phyloP scores from a whole-genome alignment of 2,113 vertebrate genomes.

The Rattus rattus region DNA sequence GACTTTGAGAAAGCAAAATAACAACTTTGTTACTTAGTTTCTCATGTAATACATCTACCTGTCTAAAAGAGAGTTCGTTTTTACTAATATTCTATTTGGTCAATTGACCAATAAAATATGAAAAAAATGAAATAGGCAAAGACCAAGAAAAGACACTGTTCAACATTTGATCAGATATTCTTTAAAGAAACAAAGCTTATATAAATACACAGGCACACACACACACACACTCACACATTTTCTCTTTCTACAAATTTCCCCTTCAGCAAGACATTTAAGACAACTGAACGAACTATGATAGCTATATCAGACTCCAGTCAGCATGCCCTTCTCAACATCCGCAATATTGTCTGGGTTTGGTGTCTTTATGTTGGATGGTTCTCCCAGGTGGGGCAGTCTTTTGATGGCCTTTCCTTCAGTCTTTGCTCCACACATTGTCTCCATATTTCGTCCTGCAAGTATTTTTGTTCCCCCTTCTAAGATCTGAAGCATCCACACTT shows the following conservation, averaged over 20 bases:
- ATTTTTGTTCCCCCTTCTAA: no score
- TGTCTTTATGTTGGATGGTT: no score
- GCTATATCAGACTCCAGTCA: no score
- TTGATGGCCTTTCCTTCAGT: no score
- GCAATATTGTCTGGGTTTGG: no score
- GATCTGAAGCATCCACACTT: no score
- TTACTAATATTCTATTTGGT: background rate
- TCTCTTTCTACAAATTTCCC: background rate
- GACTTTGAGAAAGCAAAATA: background rate
- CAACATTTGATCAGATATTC: background rate
- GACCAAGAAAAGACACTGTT: background rate
- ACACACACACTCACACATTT: background rate
- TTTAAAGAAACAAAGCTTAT: background rate
- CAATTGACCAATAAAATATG: background rate
- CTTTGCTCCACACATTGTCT: no score
- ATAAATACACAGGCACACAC: background rate
- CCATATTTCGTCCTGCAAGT: no score
- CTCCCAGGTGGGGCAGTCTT: no score
- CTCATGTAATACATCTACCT: background rate
- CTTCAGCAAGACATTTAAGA: background rate
- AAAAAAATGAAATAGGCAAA: background rate
- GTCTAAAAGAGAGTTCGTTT: background rate
- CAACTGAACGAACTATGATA: background rate
- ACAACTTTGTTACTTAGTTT: background rate
- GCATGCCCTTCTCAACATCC: no score